Conservation (phyloP, 2,113 vertebrate genomes). For the Mirza zaza region DNA sequence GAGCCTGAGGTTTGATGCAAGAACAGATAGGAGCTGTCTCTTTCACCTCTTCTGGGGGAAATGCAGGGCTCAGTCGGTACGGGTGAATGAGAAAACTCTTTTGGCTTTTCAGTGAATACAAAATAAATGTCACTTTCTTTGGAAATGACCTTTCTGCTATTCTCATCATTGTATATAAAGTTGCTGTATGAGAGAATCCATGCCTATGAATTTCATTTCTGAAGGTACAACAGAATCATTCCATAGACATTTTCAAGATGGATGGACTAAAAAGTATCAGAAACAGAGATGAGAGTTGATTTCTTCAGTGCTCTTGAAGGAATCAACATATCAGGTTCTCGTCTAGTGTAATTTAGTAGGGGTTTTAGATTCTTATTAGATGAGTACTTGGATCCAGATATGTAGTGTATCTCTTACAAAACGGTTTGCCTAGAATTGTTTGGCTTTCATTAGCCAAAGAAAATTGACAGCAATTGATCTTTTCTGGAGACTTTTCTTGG, state of each 20-base stretch:
- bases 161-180: conserved; percentile 79
- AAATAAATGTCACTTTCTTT: conserved; percentile 75
- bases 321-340: conserved; percentile 48
- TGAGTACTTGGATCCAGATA: neutral
- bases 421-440: neutral
- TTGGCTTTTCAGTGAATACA: conserved; percentile 74
- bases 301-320: conserved; percentile 68
- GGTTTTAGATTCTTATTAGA: conserved; percentile 53
- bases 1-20: conserved; percentile 27
- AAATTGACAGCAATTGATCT: neutral
- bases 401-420: neutral
- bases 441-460: conserved; percentile 21
- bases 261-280: conserved; percentile 64
- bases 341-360: conserved; percentile 23
- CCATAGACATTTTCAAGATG: conserved; percentile 75
- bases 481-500: neutral
- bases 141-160: conserved; percentile 78
- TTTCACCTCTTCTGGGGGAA: conserved; percentile 62
- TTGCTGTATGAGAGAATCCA: conserved; percentile 73
- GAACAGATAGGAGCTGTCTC: conserved; percentile 55
- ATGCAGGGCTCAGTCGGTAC: neutral
- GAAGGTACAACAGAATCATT: conserved; percentile 70
- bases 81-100: conserved; percentile 66
- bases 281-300: conserved; percentile 62
- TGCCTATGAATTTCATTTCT: conserved; percentile 74